These are phyloP conservation scores for Rambutsinella grinnellia DNA, from an alignment of 2,888 invertebrate genomes.

Conservation along the genomic window DNA sequence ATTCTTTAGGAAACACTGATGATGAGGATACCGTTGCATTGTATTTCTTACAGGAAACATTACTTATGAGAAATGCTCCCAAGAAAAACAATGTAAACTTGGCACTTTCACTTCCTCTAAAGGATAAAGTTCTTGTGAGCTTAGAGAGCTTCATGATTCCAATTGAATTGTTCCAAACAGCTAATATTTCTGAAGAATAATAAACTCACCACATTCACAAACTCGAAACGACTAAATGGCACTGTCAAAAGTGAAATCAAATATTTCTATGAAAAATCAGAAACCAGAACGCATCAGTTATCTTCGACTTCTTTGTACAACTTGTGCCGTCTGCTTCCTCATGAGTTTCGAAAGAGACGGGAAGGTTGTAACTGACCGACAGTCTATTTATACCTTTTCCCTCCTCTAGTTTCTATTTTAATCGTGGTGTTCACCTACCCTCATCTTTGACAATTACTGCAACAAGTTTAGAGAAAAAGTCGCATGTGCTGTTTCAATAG, in stretches of 20 bases:
- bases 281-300: background rate
- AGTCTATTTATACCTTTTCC: conserved; percentile 49
- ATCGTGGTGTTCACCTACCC: background rate
- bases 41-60: conserved; percentile 39
- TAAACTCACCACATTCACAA: too few species aligned
- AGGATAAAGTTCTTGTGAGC: too few species aligned
- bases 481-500: background rate
- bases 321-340: conserved; percentile 35
- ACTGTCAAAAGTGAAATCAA: too few species aligned
- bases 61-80: conserved; percentile 19
- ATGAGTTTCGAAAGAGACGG: conserved; percentile 47
- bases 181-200: too few species aligned
- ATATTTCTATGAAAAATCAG: background rate
- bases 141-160: too few species aligned
- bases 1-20: conserved; percentile 2
- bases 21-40: conserved; percentile 16
- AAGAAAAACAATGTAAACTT: background rate
- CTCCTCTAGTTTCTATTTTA: background rate
- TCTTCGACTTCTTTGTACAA: background rate
- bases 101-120: conserved; percentile 38
- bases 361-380: conserved; percentile 13
- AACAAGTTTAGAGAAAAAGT: background rate
- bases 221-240: too few species aligned
- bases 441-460: conserved; percentile 1
- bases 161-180: too few species aligned